These are phyloP conservation scores for Scortum barcoo DNA, from an alignment of 2,113 vertebrate species.

Conservation along the genomic window DNA sequence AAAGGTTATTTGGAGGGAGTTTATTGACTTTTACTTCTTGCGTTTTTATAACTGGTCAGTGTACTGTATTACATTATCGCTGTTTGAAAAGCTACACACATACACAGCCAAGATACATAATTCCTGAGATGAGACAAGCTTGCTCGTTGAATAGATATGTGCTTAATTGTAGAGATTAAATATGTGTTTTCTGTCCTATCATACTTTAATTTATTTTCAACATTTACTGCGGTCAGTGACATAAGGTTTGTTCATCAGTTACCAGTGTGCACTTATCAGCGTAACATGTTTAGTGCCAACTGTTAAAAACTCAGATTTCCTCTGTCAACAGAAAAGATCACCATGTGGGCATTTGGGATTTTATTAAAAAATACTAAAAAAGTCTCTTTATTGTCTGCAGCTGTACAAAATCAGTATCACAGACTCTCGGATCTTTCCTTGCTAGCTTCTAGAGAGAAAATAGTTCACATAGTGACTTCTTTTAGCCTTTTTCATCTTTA, in stretches of 20 bases:
- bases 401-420: not conserved
- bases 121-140: not conserved
- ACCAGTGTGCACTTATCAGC: not conserved
- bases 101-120: constrained; percentile 6
- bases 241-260: not conserved
- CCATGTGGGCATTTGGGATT: not conserved
- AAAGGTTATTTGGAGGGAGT: constrained; percentile 8
- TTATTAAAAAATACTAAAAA: not conserved
- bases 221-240: not conserved
- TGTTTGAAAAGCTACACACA: constrained; percentile 10
- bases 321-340: not conserved
- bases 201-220: not conserved
- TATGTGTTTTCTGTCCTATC: not conserved
- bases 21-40: not conserved
- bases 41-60: constrained; percentile 6
- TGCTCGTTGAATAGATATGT: not conserved
- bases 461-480: not conserved
- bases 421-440: not conserved
- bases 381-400: not conserved
- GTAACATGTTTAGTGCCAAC: not conserved
- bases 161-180: constrained; percentile 7
- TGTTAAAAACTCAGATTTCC: not conserved
- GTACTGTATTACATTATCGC: not conserved
- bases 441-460: not conserved
- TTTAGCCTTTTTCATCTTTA: not conserved